Percentiles rank a stretch among this genome's conserved stretches.
These are phyloP conservation scores for Anadara kagoshimensis DNA, from an alignment of 1,140 invertebrate genomes.

Conservation along the genomic window DNA sequence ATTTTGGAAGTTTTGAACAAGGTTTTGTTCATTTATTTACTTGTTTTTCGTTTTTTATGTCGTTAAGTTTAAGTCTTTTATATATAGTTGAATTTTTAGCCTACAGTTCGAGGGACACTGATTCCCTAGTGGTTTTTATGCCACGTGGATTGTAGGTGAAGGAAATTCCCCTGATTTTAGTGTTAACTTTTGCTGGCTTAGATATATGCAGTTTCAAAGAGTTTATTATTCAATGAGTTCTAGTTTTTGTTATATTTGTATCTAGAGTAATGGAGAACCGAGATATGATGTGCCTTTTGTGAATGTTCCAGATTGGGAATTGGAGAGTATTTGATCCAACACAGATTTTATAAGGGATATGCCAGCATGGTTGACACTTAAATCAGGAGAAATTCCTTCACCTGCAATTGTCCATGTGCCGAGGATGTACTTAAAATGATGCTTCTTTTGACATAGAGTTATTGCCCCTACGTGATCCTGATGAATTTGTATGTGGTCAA, in stretches of 20 bases:
- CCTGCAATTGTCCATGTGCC: not conserved
- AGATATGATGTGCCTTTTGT: not conserved
- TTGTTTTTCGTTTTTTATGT: too few relatives aligned
- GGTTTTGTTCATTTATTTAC: too few relatives aligned
- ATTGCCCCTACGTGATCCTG: not conserved
- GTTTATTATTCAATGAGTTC: not conserved
- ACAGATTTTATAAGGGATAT: constrained; percentile 3
- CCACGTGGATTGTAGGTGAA: constrained; percentile 21
- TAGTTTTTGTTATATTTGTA: not conserved
- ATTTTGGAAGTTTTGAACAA: too few relatives aligned
- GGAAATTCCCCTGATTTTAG: too few relatives aligned
- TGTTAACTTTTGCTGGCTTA: constrained; percentile 5
- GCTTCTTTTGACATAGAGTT: not conserved
- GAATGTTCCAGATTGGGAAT: constrained; percentile 25
- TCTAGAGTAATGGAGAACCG: not conserved
- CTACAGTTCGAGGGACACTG: constrained; percentile 28
- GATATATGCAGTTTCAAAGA: not conserved
- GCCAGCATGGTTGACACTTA: constrained; percentile 34
- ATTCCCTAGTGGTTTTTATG: constrained; percentile 10
- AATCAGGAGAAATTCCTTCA: not conserved
- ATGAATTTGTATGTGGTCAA: constrained; percentile 19
- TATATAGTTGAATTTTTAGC: not conserved
- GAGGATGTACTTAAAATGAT: not conserved
- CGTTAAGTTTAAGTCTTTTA: too few relatives aligned
- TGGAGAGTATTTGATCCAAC: constrained; percentile 11